Base-by-base conservation (phyloP, 2,888 invertebrate genomes). In the Caenorhabditis sp. region DNA sequence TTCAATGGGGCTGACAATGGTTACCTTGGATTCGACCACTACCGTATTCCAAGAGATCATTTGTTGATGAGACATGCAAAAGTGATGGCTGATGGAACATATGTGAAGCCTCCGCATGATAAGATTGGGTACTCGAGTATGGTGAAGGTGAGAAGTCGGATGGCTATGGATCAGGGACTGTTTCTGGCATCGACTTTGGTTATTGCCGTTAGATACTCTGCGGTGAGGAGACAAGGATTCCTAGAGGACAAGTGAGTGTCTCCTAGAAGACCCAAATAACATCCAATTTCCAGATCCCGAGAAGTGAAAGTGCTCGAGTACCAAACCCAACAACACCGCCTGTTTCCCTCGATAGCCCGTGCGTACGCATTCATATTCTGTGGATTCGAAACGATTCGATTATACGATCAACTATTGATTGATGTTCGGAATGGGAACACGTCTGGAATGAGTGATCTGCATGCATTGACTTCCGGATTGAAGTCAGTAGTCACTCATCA, bases 1-100 rank as follows among this genome's bases (percentile, higher is more conserved):
- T 96, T 96, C 95, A 96, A 96, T 90, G 95, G 95, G 0, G 95
- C 95, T 24, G 97, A 98, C 92, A 97, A 98, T 93, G 98, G 98
- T 0, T 98, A 95, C 93, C 94, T 98, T 54, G 96, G 96, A 3
- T 95, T 98, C 85, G 95, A 96, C 76, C 94, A 96, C 89, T 95
- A 96, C 10, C 94, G 96, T 87, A 95, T 98, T 92, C 97, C 97
- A 0, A 94, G 96, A 63, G 94, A 95, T 14, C 94, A 96, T 86
- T 96, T 98, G 96, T 93, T 98, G 19, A 97, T 97, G 97, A 96
- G 96, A 93, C 96, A 97, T 93, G 95, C 95, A 54, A 95, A 80
- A 75, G 87, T 88, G 4, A 68, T 77, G 7, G 49, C 59, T 5
- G 96, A 96, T 93, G 97, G 97, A 19, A 96, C 95, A 4, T 97